Base-by-base conservation (phyloP, 2,113 vertebrate species). In the Callocephalon fimbriatum region DNA sequence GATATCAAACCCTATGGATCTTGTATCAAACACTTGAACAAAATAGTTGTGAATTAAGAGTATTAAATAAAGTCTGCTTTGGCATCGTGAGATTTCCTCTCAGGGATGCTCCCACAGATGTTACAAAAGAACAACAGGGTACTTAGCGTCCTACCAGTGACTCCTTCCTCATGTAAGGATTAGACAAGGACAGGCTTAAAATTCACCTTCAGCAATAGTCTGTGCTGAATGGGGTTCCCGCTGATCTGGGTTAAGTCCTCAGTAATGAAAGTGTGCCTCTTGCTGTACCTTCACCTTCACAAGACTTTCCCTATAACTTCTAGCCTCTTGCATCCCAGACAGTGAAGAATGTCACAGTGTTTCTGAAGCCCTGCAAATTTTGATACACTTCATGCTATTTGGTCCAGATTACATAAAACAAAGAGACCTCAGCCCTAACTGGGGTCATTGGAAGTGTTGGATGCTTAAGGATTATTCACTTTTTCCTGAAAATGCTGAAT, bases 31-130 rank as follows among this genome's bases (percentile, higher is more conserved):
- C 70, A 40, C 67, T 74, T 20, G 82, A 75, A 71, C 54, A 40
- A 90, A 94, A 89, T 78, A 87, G 42, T 72, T 81, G 83, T 54
- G 86, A 95, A 92, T 93, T 94, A 86, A 63, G 50, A 50, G 9
- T 38, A 47, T 83, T 74, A 95, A 92, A 92, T 20, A 14, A 51
- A 91, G 68, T 31, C 82, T 91, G 76, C 83, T 56, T 88, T 0
- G 0, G 54, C 65, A 27, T 93, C 16, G 7, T 95, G 92, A 96
- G 96, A 97, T 96, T 78, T 92, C 35, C 44, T 95, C 70, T 61
- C 23, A 4, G 78, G 90, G 92, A 20, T 93, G 68, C 90, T 94
- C 94, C 90, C 92, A 97, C 88, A 95, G 90, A 16, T 71, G 40
- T 22, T 71, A 45, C 42, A 40, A 20, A 76, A 80, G 80, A 48